A percentile compares a stretch with the other conserved stretches of the same genome.
phyloP scores from a whole-genome alignment of 1,140 invertebrate genomes.

The Diachasma alloeum region DNA sequence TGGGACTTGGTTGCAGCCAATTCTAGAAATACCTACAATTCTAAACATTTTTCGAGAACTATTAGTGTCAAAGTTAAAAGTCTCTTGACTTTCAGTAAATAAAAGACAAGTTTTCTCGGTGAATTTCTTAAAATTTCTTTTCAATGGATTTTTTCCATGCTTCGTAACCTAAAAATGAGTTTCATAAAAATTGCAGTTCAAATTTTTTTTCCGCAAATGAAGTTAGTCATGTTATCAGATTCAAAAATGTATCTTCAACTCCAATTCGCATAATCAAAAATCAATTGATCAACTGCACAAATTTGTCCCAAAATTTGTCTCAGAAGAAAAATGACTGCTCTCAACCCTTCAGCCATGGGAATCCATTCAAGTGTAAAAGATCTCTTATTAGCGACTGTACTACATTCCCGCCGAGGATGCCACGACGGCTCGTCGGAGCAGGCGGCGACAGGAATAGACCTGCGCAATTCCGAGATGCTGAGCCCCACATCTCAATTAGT shows the following conservation, averaged over 20 bases:
- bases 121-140: too few species aligned
- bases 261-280: background rate
- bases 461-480: background rate
- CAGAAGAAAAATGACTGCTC: background rate
- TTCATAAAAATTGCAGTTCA: too few species aligned
- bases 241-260: background rate
- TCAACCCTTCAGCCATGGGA: background rate
- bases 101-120: too few species aligned
- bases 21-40: too few species aligned
- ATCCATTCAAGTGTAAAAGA: background rate
- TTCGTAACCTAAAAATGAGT: too few species aligned
- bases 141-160: too few species aligned
- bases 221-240: too few species aligned
- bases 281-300: background rate
- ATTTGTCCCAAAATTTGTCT: background rate
- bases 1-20: too few species aligned
- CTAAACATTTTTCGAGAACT: too few species aligned
- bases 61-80: too few species aligned
- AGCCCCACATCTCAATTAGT: background rate
- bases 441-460: slow-evolving; percentile 9
- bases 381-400: slow-evolving; percentile 8
- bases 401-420: slow-evolving; percentile 3
- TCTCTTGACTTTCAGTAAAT: too few species aligned
- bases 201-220: too few species aligned
- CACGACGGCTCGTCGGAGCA: background rate